A percentile compares a stretch with the other conserved stretches of the same genome.
These are phyloP conservation scores for Papilio xuthus DNA, from an alignment of 1,140 invertebrate species.

Conservation along the genomic window DNA sequence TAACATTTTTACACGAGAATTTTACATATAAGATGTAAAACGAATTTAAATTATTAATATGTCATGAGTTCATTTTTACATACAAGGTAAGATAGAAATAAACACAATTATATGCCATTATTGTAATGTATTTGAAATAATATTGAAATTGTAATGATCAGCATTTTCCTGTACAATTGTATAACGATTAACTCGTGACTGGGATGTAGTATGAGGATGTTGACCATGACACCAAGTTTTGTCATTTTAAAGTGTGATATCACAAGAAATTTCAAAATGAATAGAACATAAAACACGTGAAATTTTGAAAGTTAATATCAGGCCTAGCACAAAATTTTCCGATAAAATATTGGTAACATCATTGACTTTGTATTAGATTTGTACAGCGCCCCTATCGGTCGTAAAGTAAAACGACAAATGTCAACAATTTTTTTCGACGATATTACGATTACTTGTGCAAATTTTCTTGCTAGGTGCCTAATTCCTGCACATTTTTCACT, in stretches of 20 bases:
- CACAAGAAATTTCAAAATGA: background rate
- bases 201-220: background rate
- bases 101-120: background rate
- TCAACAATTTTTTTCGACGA: no score
- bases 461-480: no score
- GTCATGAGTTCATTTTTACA: background rate
- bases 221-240: background rate
- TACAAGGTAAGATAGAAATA: background rate
- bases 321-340: no score
- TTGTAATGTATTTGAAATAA: background rate
- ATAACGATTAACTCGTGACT: background rate
- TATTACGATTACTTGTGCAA: no score
- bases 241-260: background rate
- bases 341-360: background rate
- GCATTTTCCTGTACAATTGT: background rate
- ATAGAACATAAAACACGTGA: background rate
- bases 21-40: no score
- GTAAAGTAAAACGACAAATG: no score
- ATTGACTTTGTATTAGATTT: background rate
- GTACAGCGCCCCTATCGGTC: no score
- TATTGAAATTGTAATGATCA: background rate
- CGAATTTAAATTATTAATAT: background rate
- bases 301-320: background rate
- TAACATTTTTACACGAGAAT: no score
- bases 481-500: no score